Percentiles rank a stretch among this genome's conserved stretches.
These are phyloP conservation scores for Drosophila austrosaltans DNA, from an alignment of 2,888 invertebrate genomes.

Conservation along the genomic window DNA sequence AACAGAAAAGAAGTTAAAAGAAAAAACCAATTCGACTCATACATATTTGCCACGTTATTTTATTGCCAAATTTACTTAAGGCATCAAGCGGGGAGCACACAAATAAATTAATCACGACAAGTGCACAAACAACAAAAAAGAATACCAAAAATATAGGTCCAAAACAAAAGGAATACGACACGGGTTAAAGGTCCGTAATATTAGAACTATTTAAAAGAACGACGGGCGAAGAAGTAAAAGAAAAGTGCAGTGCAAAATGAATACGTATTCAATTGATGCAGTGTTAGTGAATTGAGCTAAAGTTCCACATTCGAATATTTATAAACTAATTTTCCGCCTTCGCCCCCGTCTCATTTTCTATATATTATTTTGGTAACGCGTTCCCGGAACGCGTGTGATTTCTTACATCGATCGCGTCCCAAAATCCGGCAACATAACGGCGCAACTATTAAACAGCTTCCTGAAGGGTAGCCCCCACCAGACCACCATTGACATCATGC, in stretches of 20 bases:
- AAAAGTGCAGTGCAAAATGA: constrained; percentile 48
- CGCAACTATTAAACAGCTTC: constrained; percentile 81
- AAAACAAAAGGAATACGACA: constrained; percentile 42
- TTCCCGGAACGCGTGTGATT: constrained; percentile 36
- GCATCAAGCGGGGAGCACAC: constrained; percentile 37
- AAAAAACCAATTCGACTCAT: constrained; percentile 48
- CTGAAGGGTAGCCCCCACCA: constrained; percentile 83
- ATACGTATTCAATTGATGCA: constrained; percentile 8
- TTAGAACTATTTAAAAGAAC: constrained; percentile 20
- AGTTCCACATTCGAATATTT: neutral
- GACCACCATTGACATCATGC: constrained; percentile 83
- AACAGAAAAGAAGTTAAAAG: constrained; percentile 36
- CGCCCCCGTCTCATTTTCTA: constrained; percentile 22
- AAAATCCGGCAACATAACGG: constrained; percentile 82
- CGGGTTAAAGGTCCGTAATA: constrained; percentile 2
- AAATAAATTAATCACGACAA: constrained; percentile 73
- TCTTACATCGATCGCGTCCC: constrained; percentile 50
- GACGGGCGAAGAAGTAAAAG: neutral
- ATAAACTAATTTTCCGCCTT: neutral
- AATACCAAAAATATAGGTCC: constrained; percentile 13
- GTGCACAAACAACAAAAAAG: constrained; percentile 65
- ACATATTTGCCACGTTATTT: constrained; percentile 73
- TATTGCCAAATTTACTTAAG: constrained; percentile 69
- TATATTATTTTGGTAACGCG: constrained; percentile 54
- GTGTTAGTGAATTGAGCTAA: constrained; percentile 19